Percentiles rank a stretch among this genome's conserved stretches.
phyloP scores from a whole-genome alignment of 2,888 invertebrate species.

The Campaea margaritaria region DNA sequence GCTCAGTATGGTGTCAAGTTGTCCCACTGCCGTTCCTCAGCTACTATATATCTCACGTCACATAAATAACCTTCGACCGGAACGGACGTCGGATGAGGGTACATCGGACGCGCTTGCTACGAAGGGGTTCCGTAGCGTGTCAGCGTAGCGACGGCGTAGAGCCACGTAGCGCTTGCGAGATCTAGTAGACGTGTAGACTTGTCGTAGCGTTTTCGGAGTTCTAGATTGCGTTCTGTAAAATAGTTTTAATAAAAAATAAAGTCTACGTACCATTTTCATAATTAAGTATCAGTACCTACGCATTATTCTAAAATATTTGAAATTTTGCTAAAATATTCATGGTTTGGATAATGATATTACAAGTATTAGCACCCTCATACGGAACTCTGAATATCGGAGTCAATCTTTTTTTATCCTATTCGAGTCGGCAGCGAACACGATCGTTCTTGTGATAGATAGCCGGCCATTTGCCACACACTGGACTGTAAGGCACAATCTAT shows the following conservation, averaged over 20 bases:
- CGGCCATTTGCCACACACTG: slow-evolving; percentile 1
- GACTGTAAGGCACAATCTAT: too few relatives aligned
- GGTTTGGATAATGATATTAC: too few relatives aligned
- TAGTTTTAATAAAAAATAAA: too few relatives aligned
- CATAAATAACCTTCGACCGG: slow-evolving; percentile 40
- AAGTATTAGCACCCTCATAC: neutral
- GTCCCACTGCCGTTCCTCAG: neutral
- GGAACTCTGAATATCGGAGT: slow-evolving; percentile 1
- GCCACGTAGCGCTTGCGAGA: neutral
- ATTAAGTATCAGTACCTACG: too few relatives aligned
- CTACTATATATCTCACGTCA: slow-evolving; percentile 13
- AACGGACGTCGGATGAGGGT: slow-evolving; percentile 16
- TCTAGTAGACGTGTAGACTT: slow-evolving; percentile 4
- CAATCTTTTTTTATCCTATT: slow-evolving; percentile 6
- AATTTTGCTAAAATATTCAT: too few relatives aligned
- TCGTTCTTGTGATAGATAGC: slow-evolving; percentile 7
- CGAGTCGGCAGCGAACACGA: neutral
- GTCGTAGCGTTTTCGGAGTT: neutral
- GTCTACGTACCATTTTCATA: too few relatives aligned
- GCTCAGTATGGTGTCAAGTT: neutral
- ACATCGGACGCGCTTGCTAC: slow-evolving; percentile 19
- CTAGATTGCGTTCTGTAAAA: too few relatives aligned
- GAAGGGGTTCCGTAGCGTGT: slow-evolving; percentile 16
- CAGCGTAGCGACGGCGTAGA: slow-evolving; percentile 1
- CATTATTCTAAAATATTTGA: too few relatives aligned